phyloP scores from a whole-genome alignment of 2,888 invertebrate genomes.

The Argynnis bischoffii region DNA sequence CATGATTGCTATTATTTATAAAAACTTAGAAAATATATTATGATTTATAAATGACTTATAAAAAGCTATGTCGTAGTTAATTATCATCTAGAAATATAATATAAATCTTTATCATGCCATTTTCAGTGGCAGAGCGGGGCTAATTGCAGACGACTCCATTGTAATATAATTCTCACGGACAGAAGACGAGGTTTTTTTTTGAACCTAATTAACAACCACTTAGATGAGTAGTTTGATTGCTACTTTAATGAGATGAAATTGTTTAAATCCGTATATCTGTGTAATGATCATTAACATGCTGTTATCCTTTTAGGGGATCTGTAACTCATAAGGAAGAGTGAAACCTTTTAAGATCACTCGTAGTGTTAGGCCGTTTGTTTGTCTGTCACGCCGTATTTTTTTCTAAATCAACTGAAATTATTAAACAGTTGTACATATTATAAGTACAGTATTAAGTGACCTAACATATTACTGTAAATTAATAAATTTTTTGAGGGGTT shows the following conservation, averaged over 20 bases:
- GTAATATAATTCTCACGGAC: conserved; percentile 39
- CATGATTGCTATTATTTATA: neutral
- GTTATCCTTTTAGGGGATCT: too few relatives aligned
- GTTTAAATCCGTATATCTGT: neutral
- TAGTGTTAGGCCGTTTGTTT: too few relatives aligned
- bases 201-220: conserved; percentile 22
- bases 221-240: conserved; percentile 6
- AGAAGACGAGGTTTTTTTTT: conserved; percentile 24
- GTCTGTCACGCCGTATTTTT: too few relatives aligned
- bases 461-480: too few relatives aligned
- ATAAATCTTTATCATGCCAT: conserved; percentile 30
- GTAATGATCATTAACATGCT: neutral
- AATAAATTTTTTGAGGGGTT: too few relatives aligned
- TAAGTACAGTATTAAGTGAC: too few relatives aligned
- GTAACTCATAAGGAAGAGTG: too few relatives aligned
- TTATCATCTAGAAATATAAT: neutral
- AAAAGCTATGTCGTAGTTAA: conserved; percentile 3
- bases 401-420: too few relatives aligned
- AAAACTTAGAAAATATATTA: conserved; percentile 4
- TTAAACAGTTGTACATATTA: too few relatives aligned
- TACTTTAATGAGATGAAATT: conserved; percentile 10
- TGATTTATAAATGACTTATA: neutral
- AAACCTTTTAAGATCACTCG: too few relatives aligned
- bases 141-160: conserved; percentile 37
- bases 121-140: conserved; percentile 25